phyloP scores from a whole-genome alignment of 2,888 invertebrate species.

The Chloromyia formosa region DNA sequence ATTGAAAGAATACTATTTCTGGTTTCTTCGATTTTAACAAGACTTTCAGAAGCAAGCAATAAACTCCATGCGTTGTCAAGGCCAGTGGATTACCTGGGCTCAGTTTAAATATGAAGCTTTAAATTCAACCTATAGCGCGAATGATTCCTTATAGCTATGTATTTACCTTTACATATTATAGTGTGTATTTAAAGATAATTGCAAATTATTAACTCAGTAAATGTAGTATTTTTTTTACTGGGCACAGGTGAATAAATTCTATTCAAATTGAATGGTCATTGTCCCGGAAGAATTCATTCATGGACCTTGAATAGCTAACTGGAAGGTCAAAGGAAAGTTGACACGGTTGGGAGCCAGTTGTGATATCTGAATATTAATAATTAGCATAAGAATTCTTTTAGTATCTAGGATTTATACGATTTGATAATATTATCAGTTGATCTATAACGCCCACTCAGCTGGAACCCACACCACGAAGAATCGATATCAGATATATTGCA shows the following conservation, averaged over 20 bases:
- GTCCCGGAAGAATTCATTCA: background rate
- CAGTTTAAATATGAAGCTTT: background rate
- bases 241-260: background rate
- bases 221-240: background rate
- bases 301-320: background rate
- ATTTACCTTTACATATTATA: background rate
- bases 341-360: background rate
- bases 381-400: too few relatives aligned
- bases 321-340: background rate
- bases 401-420: too few relatives aligned
- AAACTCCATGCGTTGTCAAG: slow-evolving; percentile 38
- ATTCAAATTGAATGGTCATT: background rate
- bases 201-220: background rate
- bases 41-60: slow-evolving; percentile 38
- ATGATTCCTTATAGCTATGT: background rate
- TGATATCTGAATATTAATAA: too few relatives aligned
- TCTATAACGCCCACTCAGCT: too few relatives aligned
- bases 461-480: too few relatives aligned
- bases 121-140: background rate
- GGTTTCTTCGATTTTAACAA: slow-evolving; percentile 30
- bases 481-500: too few relatives aligned
- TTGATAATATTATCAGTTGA: too few relatives aligned
- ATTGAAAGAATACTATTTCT: slow-evolving; percentile 35
- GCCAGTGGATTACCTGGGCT: slow-evolving; percentile 12
- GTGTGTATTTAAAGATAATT: background rate